Conservation (phyloP, 2,888 invertebrate species). For the Lomographa bimaculata region DNA sequence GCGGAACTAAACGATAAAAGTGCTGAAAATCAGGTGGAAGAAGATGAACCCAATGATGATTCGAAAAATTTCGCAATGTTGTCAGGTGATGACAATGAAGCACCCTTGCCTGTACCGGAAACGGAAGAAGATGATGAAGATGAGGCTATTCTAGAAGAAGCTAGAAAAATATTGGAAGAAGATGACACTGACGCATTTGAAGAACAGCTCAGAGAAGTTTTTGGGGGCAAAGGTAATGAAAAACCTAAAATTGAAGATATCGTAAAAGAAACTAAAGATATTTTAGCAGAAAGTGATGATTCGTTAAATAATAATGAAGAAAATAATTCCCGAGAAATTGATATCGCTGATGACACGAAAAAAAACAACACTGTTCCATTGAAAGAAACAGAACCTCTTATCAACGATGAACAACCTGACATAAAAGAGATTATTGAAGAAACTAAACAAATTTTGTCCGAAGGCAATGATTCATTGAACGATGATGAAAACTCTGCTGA, state of each 20-base stretch:
- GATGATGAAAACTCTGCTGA: constrained; percentile 6
- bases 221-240: background rate
- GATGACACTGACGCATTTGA: constrained; percentile 33
- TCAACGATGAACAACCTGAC: no score
- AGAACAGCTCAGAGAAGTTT: constrained; percentile 27
- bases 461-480: constrained; percentile 14
- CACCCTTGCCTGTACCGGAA: constrained; percentile 29
- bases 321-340: background rate
- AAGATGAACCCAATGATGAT: constrained; percentile 14
- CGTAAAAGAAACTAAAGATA: constrained; percentile 26
- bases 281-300: constrained; percentile 28
- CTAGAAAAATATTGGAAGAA: constrained; percentile 41
- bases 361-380: no score
- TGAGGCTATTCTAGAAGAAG: constrained; percentile 27
- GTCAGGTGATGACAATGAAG: constrained; percentile 31
- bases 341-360: background rate
- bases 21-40: constrained; percentile 17
- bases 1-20: constrained; percentile 20
- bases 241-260: constrained; percentile 9
- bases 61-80: constrained; percentile 32
- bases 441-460: constrained; percentile 22
- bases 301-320: background rate
- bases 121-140: constrained; percentile 19
- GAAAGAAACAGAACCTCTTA: no score
- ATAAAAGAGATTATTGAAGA: constrained; percentile 25